phyloP scores from a whole-genome alignment of 1,140 invertebrate species.

The Chironomus striatipennis region DNA sequence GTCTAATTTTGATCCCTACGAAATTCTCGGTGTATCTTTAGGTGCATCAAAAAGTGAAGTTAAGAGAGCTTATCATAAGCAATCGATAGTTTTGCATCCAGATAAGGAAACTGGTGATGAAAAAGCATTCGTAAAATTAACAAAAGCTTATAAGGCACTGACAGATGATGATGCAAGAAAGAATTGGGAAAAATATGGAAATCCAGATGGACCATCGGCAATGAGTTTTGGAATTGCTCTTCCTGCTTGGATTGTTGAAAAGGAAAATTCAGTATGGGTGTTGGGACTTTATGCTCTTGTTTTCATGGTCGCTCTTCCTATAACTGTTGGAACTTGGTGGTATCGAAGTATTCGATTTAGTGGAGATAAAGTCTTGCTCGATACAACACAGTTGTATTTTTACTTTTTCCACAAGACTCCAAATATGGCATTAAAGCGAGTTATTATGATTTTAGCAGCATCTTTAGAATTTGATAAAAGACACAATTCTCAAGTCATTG shows the following conservation, averaged over 20 bases:
- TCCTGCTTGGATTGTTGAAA: conserved; percentile 99
- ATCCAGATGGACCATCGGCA: conserved; percentile 97
- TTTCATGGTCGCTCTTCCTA: conserved; percentile 95
- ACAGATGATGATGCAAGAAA: conserved; percentile 94
- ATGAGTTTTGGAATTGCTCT: conserved; percentile 99
- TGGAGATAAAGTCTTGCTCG: conserved; percentile 88
- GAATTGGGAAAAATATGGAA: conserved; percentile 99
- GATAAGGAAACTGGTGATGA: conserved; percentile 97
- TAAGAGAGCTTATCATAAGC: conserved; percentile 90
- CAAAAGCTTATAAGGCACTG: conserved; percentile 87
- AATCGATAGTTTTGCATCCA: conserved; percentile 91
- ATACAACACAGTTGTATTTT: conserved; percentile 93
- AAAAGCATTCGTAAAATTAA: conserved; percentile 94
- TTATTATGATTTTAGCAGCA: conserved; percentile 91
- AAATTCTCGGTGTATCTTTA: conserved; percentile 83
- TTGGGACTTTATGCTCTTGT: conserved; percentile 90
- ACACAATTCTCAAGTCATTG: conserved; percentile 89
- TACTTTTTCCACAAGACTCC: conserved; percentile 94
- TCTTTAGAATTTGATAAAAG: conserved; percentile 93
- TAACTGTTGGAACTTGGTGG: conserved; percentile 96
- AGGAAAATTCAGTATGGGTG: conserved; percentile 98
- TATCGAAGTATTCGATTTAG: conserved; percentile 95
- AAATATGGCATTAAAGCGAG: conserved; percentile 87
- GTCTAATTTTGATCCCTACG: conserved; percentile 98
- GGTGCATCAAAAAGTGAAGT: conserved; percentile 80